Evolutionary conservation across 1,140 invertebrate species (phyloP).

Genomic region (Lepidostoma basale): DNA sequence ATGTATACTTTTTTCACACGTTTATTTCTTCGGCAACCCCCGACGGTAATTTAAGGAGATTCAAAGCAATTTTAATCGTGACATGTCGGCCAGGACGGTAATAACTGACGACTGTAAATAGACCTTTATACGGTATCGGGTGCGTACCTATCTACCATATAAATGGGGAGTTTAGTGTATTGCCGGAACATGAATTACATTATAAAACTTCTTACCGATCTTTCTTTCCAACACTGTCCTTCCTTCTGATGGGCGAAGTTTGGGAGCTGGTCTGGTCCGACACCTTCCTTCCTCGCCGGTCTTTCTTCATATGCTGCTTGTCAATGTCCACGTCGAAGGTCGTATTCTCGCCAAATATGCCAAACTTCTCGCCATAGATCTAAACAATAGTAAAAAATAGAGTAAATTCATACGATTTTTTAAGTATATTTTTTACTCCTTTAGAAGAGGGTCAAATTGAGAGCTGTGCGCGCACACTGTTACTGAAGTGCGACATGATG

Average conservation of each 20-base stretch:
- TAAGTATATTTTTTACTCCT: not conserved
- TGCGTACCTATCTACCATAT: no score
- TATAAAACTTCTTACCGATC: slow-evolving; percentile 63
- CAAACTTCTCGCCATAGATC: slow-evolving; percentile 88
- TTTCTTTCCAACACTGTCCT: slow-evolving; percentile 75
- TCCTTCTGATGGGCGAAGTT: slow-evolving; percentile 75
- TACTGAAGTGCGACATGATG: no score
- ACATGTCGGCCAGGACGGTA: no score
- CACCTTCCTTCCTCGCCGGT: slow-evolving; percentile 66
- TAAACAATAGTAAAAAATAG: slow-evolving; percentile 40
- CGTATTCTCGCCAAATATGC: slow-evolving; percentile 64
- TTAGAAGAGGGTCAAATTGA: no score
- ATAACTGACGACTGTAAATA: no score
- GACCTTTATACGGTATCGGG: no score
- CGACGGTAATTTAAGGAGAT: no score
- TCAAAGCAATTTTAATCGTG: no score
- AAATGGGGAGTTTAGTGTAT: no score
- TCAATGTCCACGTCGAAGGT: slow-evolving; percentile 58
- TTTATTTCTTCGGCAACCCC: no score
- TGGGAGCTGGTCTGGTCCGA: slow-evolving; percentile 78
- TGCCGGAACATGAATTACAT: not conserved
- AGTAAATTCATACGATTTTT: not conserved
- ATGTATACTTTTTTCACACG: no score
- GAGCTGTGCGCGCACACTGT: no score
- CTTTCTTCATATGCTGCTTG: slow-evolving; percentile 63